These are phyloP conservation scores for Scrobipalpa costella DNA, from an alignment of 2,888 invertebrate genomes.

Conservation along the genomic window DNA sequence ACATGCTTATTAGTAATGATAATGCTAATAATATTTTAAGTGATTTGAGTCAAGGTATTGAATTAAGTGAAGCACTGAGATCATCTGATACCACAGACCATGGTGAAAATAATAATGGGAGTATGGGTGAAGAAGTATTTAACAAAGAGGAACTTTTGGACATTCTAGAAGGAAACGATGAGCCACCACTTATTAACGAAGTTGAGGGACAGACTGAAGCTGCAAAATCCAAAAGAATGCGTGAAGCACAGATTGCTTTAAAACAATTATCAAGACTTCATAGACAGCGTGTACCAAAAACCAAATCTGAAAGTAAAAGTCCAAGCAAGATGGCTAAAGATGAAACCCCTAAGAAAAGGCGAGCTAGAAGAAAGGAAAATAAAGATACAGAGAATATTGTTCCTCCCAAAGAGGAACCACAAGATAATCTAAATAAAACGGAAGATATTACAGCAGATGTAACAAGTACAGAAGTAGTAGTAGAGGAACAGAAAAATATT, in stretches of 20 bases:
- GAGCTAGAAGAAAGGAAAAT: constrained; percentile 37
- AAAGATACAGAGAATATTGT: constrained; percentile 32
- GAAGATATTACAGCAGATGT: neutral
- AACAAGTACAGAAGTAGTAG: constrained; percentile 9
- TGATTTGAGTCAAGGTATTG: constrained; percentile 66
- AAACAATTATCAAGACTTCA: constrained; percentile 64
- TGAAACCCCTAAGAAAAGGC: constrained; percentile 37
- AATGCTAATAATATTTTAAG: constrained; percentile 57
- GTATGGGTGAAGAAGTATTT: constrained; percentile 63
- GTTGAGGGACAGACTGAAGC: constrained; percentile 36
- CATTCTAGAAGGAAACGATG: constrained; percentile 72
- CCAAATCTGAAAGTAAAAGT: constrained; percentile 32
- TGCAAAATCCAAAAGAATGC: constrained; percentile 39
- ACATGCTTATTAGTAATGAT: constrained; percentile 39
- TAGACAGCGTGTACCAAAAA: constrained; percentile 31
- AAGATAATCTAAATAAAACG: constrained; percentile 3
- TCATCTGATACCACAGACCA: constrained; percentile 61
- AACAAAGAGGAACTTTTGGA: constrained; percentile 74
- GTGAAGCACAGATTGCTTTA: constrained; percentile 63
- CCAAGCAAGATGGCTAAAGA: constrained; percentile 27
- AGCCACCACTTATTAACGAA: constrained; percentile 41
- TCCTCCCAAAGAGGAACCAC: neutral
- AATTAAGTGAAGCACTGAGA: constrained; percentile 66
- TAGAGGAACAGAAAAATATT: constrained; percentile 44
- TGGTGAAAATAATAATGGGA: constrained; percentile 65